Evolutionary conservation across 2,113 vertebrate species (phyloP).

Genomic region (Dipodomys ordii): DNA sequence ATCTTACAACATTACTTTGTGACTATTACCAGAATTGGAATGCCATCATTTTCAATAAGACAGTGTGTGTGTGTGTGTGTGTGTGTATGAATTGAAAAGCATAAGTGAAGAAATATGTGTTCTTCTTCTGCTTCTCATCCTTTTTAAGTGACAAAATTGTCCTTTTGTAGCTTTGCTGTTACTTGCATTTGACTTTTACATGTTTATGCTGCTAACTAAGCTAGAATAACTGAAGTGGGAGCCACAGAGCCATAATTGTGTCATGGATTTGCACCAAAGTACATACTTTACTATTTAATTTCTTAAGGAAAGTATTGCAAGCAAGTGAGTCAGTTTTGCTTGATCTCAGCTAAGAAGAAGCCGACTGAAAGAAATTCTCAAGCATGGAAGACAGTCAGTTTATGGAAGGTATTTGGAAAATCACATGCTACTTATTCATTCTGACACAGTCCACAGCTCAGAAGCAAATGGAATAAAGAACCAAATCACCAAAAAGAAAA

Average conservation of each 20-base stretch:
- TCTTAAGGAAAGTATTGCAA: constrained; percentile 39
- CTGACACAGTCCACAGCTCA: neutral
- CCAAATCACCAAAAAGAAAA: neutral
- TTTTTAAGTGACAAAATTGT: neutral
- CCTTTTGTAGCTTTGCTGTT: neutral
- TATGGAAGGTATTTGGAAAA: constrained; percentile 37
- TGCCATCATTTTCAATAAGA: neutral
- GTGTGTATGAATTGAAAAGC: neutral
- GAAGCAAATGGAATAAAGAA: constrained; percentile 39
- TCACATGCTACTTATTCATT: neutral
- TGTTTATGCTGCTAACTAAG: constrained; percentile 14
- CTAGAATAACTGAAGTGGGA: neutral
- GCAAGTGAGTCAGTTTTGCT: constrained; percentile 34
- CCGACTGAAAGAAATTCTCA: constrained; percentile 28
- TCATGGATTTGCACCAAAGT: constrained; percentile 23
- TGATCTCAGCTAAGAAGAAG: constrained; percentile 46
- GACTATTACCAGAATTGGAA: neutral
- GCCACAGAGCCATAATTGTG: neutral
- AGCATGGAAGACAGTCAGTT: constrained; percentile 10
- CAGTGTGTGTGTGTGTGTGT: neutral
- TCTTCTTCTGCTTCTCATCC: neutral
- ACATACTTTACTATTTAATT: constrained; percentile 21
- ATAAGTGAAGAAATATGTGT: neutral
- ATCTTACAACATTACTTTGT: too few species aligned
- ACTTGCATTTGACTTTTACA: constrained; percentile 15